Evolutionary conservation across 2,888 invertebrate species (phyloP).

Genomic region (Panzeria rudis): DNA sequence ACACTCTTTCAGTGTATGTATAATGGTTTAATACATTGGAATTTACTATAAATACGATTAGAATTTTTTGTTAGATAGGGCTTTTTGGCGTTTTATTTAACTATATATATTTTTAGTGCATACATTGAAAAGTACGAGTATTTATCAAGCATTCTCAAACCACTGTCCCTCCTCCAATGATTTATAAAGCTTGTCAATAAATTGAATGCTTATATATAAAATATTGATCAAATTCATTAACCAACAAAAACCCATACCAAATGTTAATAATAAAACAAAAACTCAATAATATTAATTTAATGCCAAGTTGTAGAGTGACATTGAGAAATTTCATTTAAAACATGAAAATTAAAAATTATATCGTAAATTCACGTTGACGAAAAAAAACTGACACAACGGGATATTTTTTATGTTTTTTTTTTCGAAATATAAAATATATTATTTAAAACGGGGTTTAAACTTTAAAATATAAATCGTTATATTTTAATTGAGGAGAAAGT

Average conservation of each 20-base stretch:
- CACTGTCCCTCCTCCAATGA: slow-evolving; percentile 40
- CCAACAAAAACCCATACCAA: slow-evolving; percentile 38
- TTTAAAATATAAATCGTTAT: slow-evolving; percentile 10
- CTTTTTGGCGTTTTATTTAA: no score
- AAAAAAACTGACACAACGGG: slow-evolving; percentile 47
- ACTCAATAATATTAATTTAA: slow-evolving; percentile 59
- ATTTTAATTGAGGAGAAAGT: slow-evolving; percentile 23
- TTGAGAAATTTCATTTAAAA: slow-evolving; percentile 63
- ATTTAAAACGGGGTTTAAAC: slow-evolving; percentile 5
- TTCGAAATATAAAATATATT: slow-evolving; percentile 36
- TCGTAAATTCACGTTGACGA: slow-evolving; percentile 22
- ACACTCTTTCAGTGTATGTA: no score
- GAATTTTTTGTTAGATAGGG: no score
- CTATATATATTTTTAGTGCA: no score
- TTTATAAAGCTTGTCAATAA: slow-evolving; percentile 55
- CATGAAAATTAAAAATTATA: slow-evolving; percentile 24
- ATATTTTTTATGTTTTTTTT: slow-evolving; percentile 15
- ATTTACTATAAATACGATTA: no score
- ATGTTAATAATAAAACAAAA: slow-evolving; percentile 55
- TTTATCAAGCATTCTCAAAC: no score
- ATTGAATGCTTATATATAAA: slow-evolving; percentile 46
- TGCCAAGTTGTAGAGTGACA: slow-evolving; percentile 60
- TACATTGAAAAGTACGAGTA: no score
- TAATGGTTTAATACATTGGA: no score
- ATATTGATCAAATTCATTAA: slow-evolving; percentile 57